Evolutionary conservation across 2,888 invertebrate genomes (phyloP), one percentile per base, ranked within the genome.

Genomic region (Oscheius onirici): DNA sequence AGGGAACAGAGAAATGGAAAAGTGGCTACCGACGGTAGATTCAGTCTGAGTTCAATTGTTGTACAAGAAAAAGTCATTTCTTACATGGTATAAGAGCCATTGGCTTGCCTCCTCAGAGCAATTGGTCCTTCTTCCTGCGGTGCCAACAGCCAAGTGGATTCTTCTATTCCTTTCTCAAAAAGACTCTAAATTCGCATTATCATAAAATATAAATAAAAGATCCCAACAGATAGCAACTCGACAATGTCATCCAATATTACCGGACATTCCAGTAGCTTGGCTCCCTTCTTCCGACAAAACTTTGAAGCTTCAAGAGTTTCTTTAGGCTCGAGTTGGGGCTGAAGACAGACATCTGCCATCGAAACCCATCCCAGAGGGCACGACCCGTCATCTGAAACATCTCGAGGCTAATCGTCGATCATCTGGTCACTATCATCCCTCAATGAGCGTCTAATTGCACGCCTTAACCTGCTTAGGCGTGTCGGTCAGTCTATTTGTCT

Each of bases 1-100:
- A 83, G 65, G 3, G 77, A 69, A 65, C 83, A 83, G 43, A 83
- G 69, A 73, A 78, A 83, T 13, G 83, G 83, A 61, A 76, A 77
- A 28, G 77, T 72, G 2, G 78, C 78, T 3, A 73, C 74, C 20
- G 78, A 66, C 15, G 72, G 70, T 15, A 75, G 72, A 2, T 73
- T 43, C 11, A 73, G 69, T 70, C 80, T 80, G 69, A 70, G 74
- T 15, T 10, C 10, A 11, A 22, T 41, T 40, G 28, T 24, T 60
- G 13, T 8, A 40, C 44, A 22, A 2, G 20, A 15, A 22, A 26
- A 20, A 20, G n/a, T 15, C 10, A 73, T 52, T n/a, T n/a, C n/a
- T n/a, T n/a, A 78, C 78, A 78, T 73, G 51, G 58, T 43, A 65
- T 75, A 78, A 17, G 55, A 51, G 17, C 74, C 76, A 60, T 72